Evolutionary conservation across 1,140 invertebrate species (phyloP).

Genomic region (Lucilia sericata): DNA sequence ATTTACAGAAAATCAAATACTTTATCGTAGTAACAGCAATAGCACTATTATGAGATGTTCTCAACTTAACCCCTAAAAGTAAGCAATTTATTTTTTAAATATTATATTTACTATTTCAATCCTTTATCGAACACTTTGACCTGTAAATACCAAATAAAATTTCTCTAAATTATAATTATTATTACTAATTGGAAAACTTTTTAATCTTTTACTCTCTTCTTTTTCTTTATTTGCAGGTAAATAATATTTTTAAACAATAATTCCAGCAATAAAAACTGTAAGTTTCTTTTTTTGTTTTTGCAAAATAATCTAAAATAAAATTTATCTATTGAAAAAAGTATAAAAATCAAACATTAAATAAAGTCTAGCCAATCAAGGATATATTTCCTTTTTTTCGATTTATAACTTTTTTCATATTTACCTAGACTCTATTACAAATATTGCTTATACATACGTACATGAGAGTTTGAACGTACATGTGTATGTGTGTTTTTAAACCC

Average conservation of each 20-base stretch:
- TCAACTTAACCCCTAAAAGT: too few species aligned
- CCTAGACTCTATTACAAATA: slow-evolving; percentile 38
- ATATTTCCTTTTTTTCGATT: background rate
- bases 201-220: background rate
- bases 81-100: too few species aligned
- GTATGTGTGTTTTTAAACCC: too few species aligned
- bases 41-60: too few species aligned
- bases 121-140: too few species aligned
- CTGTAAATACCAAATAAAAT: too few species aligned
- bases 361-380: slow-evolving; percentile 37
- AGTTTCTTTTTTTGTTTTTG: slow-evolving; percentile 3
- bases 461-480: background rate
- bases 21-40: too few species aligned
- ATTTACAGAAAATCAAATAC: too few species aligned
- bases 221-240: slow-evolving; percentile 21
- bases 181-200: slow-evolving; percentile 12
- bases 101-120: too few species aligned
- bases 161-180: too few species aligned
- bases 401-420: slow-evolving; percentile 28
- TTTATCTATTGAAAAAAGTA: background rate
- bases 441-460: background rate
- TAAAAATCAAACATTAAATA: slow-evolving; percentile 11
- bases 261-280: background rate
- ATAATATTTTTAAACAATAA: background rate
- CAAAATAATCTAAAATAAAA: background rate